A percentile compares a stretch with the other conserved stretches of the same genome.
These are phyloP conservation scores for Agrilus planipennis DNA, from an alignment of 1,140 invertebrate species.

Conservation along the genomic window DNA sequence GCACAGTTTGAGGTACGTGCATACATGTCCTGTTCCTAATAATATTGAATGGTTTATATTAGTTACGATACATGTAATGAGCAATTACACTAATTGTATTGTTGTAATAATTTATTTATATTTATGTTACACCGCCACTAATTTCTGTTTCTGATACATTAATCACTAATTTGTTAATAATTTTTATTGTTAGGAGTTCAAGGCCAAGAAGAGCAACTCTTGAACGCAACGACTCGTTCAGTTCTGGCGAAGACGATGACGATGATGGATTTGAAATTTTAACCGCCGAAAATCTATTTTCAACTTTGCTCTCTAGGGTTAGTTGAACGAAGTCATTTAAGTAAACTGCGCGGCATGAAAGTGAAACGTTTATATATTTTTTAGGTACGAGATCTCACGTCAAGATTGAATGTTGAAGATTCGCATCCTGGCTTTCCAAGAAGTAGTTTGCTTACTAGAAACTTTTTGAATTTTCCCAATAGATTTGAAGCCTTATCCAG, in stretches of 20 bases:
- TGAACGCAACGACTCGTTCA: constrained; percentile 67
- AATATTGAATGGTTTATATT: too few species aligned
- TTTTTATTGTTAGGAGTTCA: constrained; percentile 44
- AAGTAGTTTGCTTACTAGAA: constrained; percentile 38
- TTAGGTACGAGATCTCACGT: constrained; percentile 70
- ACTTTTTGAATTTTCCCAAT: constrained; percentile 28
- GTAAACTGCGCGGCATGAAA: too few species aligned
- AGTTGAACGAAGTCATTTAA: constrained; percentile 2
- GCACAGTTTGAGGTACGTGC: constrained; percentile 57
- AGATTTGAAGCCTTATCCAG: constrained; percentile 24
- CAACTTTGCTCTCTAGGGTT: constrained; percentile 71
- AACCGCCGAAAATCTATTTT: constrained; percentile 82
- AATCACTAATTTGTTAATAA: constrained; percentile 8
- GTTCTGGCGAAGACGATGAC: constrained; percentile 77
- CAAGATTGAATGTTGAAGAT: constrained; percentile 73
- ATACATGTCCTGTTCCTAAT: too few species aligned
- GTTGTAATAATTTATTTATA: too few species aligned
- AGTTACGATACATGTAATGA: too few species aligned
- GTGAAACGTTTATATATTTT: constrained; percentile 17
- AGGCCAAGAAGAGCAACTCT: constrained; percentile 51
- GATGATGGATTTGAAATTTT: constrained; percentile 82
- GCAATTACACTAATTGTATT: too few species aligned
- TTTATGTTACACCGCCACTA: too few species aligned
- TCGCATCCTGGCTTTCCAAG: constrained; percentile 43
- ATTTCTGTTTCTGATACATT: too few species aligned